Base-by-base conservation (phyloP, 2,797 vertebrate species). In the Phrynocephalus guinanensis region DNA sequence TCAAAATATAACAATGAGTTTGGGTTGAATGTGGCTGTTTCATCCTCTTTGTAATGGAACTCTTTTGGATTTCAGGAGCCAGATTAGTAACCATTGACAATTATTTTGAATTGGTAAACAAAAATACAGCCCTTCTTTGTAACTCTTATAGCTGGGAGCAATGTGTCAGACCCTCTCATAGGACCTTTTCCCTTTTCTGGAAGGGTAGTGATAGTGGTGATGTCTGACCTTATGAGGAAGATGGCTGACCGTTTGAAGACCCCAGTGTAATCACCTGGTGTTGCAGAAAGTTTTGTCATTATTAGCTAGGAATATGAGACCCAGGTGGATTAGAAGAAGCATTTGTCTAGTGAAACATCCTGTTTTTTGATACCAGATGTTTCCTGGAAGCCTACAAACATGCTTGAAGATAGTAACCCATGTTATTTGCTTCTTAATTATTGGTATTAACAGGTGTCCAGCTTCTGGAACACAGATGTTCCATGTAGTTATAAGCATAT, bases 301-400 rank as follows among this genome's bases (percentile, higher is more conserved):
- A 28, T 82, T 75, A 48, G 13, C 50, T 82, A 76, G 52, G 71
- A 38, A 77, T 9, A n/a, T 82, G 67, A 87, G 66, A 8, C 38
- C 70, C 7, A 73, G 18, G 18, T 82, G 33, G 10, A 82, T 83
- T 16, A 71, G 26, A 63, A 8, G 24, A 87, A 83, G 66, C 15
- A 10, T 66, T 63, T 11, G 9, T 78, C 63, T 83, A n/a, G 24
- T 28, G 66, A 20, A n/a, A 48, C 63, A 83, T 78, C 63, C 30
- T 83, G 72, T 83, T 87, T 83, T 83, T 24, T 67, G 44, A 52
- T 5, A 3, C 33, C 81, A 44, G 73, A 26, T 78, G 66, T n/a
- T 87, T 87, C 81, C 73, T 63, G 66, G 33, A 88, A 26, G 33
- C 18, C 16, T 33, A 68, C 38, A 87, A 68, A 78, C 82, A n/a